A percentile compares a stretch with the other conserved stretches of the same genome.
Evolutionary conservation across 2,113 vertebrate species (phyloP).

Genomic region (Stegastes partitus): DNA sequence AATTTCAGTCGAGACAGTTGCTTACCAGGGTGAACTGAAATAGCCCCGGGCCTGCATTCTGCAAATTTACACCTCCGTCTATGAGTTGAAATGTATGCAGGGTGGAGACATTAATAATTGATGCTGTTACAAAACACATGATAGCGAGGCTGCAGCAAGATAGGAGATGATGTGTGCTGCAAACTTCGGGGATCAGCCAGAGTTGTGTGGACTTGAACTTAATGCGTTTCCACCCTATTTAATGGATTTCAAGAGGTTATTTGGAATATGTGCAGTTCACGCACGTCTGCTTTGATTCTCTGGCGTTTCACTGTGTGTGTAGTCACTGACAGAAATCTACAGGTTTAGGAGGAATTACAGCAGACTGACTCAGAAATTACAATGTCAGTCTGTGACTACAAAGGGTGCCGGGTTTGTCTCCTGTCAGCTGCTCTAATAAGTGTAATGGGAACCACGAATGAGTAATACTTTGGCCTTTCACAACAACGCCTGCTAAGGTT

Average conservation of each 20-base stretch:
- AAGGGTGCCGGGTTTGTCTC: conserved; percentile 11
- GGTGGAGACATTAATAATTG: conserved; percentile 60
- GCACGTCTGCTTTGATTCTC: not conserved
- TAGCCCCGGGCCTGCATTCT: conserved; percentile 47
- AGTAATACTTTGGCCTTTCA: conserved; percentile 35
- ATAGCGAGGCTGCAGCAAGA: conserved; percentile 55
- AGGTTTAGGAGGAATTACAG: not conserved
- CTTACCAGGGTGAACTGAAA: conserved; percentile 42
- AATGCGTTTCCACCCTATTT: not conserved
- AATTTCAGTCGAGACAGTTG: conserved; percentile 47
- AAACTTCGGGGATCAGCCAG: conserved; percentile 36
- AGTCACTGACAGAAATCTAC: not conserved
- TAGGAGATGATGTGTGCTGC: conserved; percentile 46
- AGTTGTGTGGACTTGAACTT: not conserved
- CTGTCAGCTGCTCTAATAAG: conserved; percentile 11
- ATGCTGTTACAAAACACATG: conserved; percentile 67
- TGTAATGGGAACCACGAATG: conserved; percentile 12
- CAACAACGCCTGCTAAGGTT: conserved; percentile 24
- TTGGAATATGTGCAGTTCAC: not conserved
- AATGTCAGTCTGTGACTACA: conserved; percentile 3
- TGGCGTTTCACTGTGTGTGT: not conserved
- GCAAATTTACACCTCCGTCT: conserved; percentile 52
- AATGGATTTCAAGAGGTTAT: not conserved
- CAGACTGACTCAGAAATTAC: not conserved
- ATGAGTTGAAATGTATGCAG: conserved; percentile 66